Evolutionary conservation across 2,888 invertebrate genomes (phyloP).

Genomic region (Tanytarsus gracilentus): DNA sequence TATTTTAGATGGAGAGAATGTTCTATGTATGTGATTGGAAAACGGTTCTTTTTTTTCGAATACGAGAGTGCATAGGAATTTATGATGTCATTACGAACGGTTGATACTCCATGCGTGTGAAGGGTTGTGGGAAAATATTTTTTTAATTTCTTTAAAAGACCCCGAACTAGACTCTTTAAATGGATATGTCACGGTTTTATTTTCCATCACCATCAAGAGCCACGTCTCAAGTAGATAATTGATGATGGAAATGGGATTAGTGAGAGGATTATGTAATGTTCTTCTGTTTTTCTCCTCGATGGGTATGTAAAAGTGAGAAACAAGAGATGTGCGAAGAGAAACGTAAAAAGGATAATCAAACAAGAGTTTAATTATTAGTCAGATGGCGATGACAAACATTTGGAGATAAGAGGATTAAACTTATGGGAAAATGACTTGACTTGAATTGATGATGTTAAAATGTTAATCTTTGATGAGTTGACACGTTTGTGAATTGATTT

Average conservation of each 20-base stretch:
- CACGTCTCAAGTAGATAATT: constrained; percentile 26
- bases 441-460: too few species aligned
- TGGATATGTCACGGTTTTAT: not conserved
- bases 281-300: not conserved
- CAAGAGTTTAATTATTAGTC: constrained; percentile 20
- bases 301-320: not conserved
- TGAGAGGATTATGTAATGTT: constrained; percentile 16
- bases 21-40: constrained; percentile 17
- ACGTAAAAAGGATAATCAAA: constrained; percentile 21
- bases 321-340: constrained; percentile 4
- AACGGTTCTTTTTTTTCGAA: not conserved
- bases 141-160: too few species aligned
- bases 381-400: constrained; percentile 20
- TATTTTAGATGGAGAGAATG: constrained; percentile 18
- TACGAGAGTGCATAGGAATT: constrained; percentile 20
- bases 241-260: constrained; percentile 26
- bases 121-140: constrained; percentile 27
- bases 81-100: constrained; percentile 21
- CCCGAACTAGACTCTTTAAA: too few species aligned
- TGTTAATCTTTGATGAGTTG: too few species aligned
- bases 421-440: not conserved
- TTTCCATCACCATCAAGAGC: not conserved
- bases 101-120: constrained; percentile 4
- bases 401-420: constrained; percentile 20
- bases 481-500: too few species aligned